These are phyloP conservation scores for Cheumatopsyche charites DNA, from an alignment of 1,140 invertebrate genomes.

Conservation along the genomic window DNA sequence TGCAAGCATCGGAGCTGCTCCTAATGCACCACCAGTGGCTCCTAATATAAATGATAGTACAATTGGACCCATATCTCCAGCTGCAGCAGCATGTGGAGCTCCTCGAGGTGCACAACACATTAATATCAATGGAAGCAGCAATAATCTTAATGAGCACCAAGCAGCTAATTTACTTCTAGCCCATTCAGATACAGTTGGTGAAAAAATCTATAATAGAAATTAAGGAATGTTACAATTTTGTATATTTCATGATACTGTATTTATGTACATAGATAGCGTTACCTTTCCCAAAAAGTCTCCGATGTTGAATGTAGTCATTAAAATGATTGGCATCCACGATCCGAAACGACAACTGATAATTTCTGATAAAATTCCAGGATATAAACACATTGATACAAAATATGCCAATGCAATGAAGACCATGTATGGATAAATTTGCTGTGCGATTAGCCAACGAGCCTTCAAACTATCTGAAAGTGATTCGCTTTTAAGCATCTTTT, in stretches of 20 bases:
- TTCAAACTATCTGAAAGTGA: constrained; percentile 67
- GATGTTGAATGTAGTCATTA: constrained; percentile 88
- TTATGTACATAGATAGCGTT: no score
- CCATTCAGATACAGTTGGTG: constrained; percentile 81
- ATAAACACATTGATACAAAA: constrained; percentile 85
- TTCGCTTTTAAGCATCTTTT: background rate
- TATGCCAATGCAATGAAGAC: constrained; percentile 84
- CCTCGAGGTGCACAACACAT: constrained; percentile 78
- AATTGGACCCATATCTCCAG: constrained; percentile 65
- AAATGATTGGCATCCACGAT: constrained; percentile 88
- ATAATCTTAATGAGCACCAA: constrained; percentile 69
- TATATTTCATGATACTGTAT: no score
- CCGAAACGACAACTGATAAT: constrained; percentile 81
- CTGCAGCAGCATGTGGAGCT: constrained; percentile 73
- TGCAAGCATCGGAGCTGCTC: constrained; percentile 89
- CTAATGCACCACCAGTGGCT: constrained; percentile 84
- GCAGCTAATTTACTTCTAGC: constrained; percentile 75
- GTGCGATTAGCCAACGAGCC: constrained; percentile 76
- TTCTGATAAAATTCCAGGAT: constrained; percentile 89
- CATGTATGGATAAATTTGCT: constrained; percentile 88
- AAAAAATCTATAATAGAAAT: constrained; percentile 68
- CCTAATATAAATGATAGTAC: constrained; percentile 78
- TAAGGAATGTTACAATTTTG: no score
- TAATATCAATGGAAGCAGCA: constrained; percentile 80
- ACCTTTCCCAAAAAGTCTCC: constrained; percentile 87